Percentiles rank a stretch among this genome's conserved stretches.
Conservation (phyloP, 2,113 vertebrate species). For the Rhinolophus ferrumequinum region DNA sequence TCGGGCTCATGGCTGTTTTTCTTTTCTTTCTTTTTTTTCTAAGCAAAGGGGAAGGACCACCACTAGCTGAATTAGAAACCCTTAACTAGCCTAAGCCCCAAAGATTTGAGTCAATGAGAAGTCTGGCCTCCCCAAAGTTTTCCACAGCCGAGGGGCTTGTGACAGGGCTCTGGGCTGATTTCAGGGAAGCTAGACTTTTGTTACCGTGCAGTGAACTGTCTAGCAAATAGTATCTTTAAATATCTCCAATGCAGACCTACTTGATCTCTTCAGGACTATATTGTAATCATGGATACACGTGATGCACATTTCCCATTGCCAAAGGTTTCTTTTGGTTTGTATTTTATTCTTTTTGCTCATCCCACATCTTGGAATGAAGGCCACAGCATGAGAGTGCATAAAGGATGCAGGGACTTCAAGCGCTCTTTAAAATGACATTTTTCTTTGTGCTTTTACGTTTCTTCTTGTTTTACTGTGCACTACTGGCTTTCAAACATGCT, state of each 20-base stretch:
- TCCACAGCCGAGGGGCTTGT: not conserved
- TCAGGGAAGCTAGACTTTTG: not conserved
- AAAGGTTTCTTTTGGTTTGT: slow-evolving; percentile 78
- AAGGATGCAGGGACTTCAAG: slow-evolving; percentile 66
- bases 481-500: slow-evolving; percentile 81
- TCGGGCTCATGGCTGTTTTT: not conserved
- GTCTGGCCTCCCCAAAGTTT: not conserved
- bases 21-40: not conserved
- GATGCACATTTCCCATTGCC: slow-evolving; percentile 78
- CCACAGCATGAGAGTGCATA: slow-evolving; percentile 82
- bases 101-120: not conserved
- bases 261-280: slow-evolving; percentile 81
- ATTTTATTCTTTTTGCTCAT: slow-evolving; percentile 76
- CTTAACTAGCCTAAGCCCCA: not conserved
- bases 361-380: slow-evolving; percentile 83
- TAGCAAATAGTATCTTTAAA: slow-evolving; percentile 48
- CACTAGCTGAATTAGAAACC: slow-evolving; percentile 40
- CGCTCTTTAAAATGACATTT: slow-evolving; percentile 70
- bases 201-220: not conserved
- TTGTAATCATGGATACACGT: slow-evolving; percentile 80
- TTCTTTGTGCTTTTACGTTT: slow-evolving; percentile 82
- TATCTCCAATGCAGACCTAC: slow-evolving; percentile 5
- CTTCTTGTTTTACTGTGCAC: slow-evolving; percentile 80
- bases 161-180: not conserved
- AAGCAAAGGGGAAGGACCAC: not conserved